Evolutionary conservation across 2,113 vertebrate species (phyloP).

Genomic region (Hydrolagus affinis): DNA sequence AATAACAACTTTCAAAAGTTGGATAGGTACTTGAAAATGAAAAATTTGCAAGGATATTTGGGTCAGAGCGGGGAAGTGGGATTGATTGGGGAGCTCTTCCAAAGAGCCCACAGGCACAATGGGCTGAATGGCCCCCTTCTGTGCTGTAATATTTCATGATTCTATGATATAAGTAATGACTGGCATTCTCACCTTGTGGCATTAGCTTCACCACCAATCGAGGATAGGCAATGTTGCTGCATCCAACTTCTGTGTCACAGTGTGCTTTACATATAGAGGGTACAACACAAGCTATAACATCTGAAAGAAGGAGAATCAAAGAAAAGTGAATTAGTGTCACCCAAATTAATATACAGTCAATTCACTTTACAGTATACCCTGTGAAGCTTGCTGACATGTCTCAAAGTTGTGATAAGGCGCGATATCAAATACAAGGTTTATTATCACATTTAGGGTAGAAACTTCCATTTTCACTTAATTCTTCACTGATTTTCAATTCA

Average conservation of each 20-base stretch:
- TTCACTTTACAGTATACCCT: no score
- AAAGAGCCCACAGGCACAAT: no score
- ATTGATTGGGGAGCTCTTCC: not conserved
- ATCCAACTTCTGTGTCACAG: constrained; percentile 74
- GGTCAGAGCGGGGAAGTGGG: not conserved
- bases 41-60: not conserved
- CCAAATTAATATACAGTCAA: not conserved
- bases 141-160: no score
- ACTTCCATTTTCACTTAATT: no score
- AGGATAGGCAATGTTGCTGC: constrained; percentile 84
- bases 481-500: no score
- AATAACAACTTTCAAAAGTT: no score
- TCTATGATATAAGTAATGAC: not conserved
- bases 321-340: constrained; percentile 15
- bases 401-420: no score
- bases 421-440: no score
- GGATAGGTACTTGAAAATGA: not conserved
- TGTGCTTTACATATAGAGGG: constrained; percentile 56
- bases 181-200: constrained; percentile 69
- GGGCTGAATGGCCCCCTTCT: no score
- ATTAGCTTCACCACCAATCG: constrained; percentile 85
- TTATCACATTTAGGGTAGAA: no score
- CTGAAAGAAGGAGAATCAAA: constrained; percentile 48
- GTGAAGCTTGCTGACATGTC: no score
- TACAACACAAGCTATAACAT: constrained; percentile 72